A percentile compares a stretch with the other conserved stretches of the same genome.
Evolutionary conservation across 2,888 invertebrate species (phyloP).

Genomic region (Acrobasis suavella): DNA sequence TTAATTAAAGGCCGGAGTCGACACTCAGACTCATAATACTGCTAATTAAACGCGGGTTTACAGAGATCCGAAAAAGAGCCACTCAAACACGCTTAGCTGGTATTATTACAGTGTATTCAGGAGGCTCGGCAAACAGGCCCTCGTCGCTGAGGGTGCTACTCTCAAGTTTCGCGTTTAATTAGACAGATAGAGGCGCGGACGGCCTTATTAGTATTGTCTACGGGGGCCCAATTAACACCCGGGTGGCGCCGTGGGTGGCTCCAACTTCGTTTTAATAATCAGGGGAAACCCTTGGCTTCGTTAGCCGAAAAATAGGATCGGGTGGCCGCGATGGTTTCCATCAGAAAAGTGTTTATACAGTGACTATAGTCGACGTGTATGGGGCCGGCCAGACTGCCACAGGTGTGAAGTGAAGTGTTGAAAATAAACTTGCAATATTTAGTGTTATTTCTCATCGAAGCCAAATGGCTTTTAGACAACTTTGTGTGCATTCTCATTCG

Average conservation of each 20-base stretch:
- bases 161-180: constrained; percentile 83
- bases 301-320: constrained; percentile 78
- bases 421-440: constrained; percentile 11
- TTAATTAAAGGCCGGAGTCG: constrained; percentile 79
- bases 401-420: constrained; percentile 38
- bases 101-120: constrained; percentile 81
- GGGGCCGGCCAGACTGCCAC: constrained; percentile 31
- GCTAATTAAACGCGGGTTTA: constrained; percentile 81
- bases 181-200: constrained; percentile 82
- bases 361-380: constrained; percentile 18
- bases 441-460: constrained; percentile 2
- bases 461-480: constrained; percentile 12
- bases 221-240: constrained; percentile 82
- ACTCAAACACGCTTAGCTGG: constrained; percentile 82
- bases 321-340: constrained; percentile 52
- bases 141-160: constrained; percentile 78
- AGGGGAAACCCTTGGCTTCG: constrained; percentile 78
- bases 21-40: constrained; percentile 80
- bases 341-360: constrained; percentile 33
- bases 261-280: constrained; percentile 80
- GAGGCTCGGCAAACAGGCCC: constrained; percentile 78
- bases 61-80: constrained; percentile 81
- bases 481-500: constrained; percentile 8
- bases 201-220: constrained; percentile 83
- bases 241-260: constrained; percentile 74